Percentiles rank a stretch among this genome's conserved stretches.
These are phyloP conservation scores for Echinops telfairi DNA, from an alignment of 2,113 vertebrate genomes.

Conservation along the genomic window DNA sequence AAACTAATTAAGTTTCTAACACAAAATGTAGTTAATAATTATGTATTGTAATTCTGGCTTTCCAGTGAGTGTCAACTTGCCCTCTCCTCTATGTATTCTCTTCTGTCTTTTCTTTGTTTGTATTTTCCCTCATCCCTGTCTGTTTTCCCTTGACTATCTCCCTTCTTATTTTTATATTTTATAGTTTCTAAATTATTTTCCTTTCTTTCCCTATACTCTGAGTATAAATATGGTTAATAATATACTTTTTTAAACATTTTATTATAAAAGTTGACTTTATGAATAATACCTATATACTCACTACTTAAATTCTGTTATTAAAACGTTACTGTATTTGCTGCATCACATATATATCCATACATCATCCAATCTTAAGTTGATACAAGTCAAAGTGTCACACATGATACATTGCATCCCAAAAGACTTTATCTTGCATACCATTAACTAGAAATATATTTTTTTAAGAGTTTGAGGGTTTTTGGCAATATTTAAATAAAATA, in stretches of 20 bases:
- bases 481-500: constrained; percentile 36
- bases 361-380: too few species aligned
- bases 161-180: background rate
- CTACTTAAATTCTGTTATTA: background rate
- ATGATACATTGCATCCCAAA: background rate
- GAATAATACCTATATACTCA: background rate
- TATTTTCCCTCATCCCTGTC: background rate
- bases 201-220: background rate
- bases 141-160: background rate
- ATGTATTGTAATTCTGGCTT: background rate
- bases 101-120: background rate
- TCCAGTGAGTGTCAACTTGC: background rate
- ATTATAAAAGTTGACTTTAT: constrained; percentile 14
- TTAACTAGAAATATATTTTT: background rate
- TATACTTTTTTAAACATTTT: background rate
- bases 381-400: background rate
- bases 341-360: background rate
- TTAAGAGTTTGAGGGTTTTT: background rate
- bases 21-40: background rate
- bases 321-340: background rate
- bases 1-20: constrained; percentile 41
- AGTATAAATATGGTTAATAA: background rate
- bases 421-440: background rate
- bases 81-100: background rate
- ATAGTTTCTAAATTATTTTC: background rate